Base-by-base conservation (phyloP, 2,113 vertebrate genomes). In the Gymnocephalus cernua region DNA sequence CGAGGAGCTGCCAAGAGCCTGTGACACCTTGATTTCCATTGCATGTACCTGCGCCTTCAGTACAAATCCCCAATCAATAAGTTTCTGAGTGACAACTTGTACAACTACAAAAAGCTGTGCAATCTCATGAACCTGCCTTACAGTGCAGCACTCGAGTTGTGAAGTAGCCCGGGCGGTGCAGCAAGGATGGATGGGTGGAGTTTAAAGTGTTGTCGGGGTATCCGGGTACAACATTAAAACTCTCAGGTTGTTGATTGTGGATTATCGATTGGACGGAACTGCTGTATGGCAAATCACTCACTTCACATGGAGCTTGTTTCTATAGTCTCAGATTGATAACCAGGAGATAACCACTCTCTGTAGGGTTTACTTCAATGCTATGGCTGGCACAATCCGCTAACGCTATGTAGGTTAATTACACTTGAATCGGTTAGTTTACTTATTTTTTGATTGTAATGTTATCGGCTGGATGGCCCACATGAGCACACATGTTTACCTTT, bases 181-280 rank as follows among this genome's bases (percentile, higher is more conserved):
- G 78, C 23, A 10, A 27, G 76, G 82, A 89, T 69, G 83, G 83
- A 92, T 90, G 92, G 93, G 92, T 87, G 92, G 90, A 92, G 93
- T 93, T 93, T 90, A 41, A 61, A 85, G 72, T 72, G 77, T 84
- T 62, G 77, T 79, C 35, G 62, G 84, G 62, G 64, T 77, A 83
- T 75, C 69, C 18, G 12, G 44, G 35, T 68, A 80, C 77, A 78
- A 86, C 88, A 85, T 83, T 88, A 84, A 38, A 90, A 87, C 67
- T 87, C 86, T 87, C n/a, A 68, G 53, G 45, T 45, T 77, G 85
- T 83, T 83, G 84, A 92, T 83, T 79, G 75, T 11, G 35, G 71
- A 48, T 35, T 80, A 88, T 86, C 79, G 87, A 89, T 72, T 83
- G 38, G 73, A 86, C 41, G 4, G 53, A 73, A 72, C 47, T 78